Conservation (phyloP, 1,140 invertebrate species). For the Belonocnema kinseyi region DNA sequence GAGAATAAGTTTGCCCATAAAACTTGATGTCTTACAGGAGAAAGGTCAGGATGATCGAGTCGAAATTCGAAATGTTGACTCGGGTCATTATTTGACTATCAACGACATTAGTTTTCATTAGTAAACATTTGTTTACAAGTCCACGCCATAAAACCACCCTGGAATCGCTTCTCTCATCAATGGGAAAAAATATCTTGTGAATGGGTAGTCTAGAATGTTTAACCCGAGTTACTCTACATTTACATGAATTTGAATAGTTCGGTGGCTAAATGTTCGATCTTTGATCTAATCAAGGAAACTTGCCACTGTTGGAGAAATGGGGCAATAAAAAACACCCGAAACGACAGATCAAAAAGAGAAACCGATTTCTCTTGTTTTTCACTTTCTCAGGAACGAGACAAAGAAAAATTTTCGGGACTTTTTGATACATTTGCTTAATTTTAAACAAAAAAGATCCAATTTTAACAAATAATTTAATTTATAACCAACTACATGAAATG, state of each 20-base stretch:
- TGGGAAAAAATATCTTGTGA: slow-evolving; percentile 32
- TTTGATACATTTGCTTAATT: too few species aligned
- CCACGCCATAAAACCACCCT: slow-evolving; percentile 39
- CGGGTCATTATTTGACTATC: slow-evolving; percentile 51
- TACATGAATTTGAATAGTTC: slow-evolving; percentile 17
- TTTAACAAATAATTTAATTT: too few species aligned
- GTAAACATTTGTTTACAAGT: slow-evolving; percentile 54
- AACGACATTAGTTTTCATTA: slow-evolving; percentile 55
- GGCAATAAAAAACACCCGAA: too few species aligned
- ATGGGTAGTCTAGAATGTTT: background rate
- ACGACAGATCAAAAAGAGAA: too few species aligned
- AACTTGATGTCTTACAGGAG: slow-evolving; percentile 12
- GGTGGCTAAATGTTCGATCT: too few species aligned
- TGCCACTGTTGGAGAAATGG: too few species aligned
- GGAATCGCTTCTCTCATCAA: slow-evolving; percentile 32
- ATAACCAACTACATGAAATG: too few species aligned
- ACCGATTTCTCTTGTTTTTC: too few species aligned
- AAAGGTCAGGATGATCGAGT: background rate
- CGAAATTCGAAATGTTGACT: background rate
- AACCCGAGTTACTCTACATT: slow-evolving; percentile 10
- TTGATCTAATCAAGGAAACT: too few species aligned
- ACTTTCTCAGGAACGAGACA: too few species aligned
- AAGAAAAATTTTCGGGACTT: too few species aligned
- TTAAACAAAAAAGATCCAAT: too few species aligned
- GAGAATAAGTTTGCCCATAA: slow-evolving; percentile 20